Evolutionary conservation across 2,888 invertebrate genomes (phyloP).

Genomic region (Cantharis flavilabris): DNA sequence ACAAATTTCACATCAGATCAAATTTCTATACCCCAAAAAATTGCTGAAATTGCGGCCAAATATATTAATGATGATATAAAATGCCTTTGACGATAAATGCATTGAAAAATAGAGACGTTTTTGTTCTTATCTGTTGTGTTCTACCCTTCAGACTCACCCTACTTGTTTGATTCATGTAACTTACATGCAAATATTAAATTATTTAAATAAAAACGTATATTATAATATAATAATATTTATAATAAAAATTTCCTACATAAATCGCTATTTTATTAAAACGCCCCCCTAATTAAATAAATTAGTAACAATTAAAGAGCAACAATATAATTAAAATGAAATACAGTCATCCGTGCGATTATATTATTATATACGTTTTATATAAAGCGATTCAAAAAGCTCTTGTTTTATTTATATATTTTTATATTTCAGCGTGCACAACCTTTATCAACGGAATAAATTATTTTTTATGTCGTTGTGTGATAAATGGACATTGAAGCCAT

Average conservation of each 20-base stretch:
- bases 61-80: neutral
- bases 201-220: neutral
- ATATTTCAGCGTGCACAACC: neutral
- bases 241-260: neutral
- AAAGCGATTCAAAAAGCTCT: neutral
- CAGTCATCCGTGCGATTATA: neutral
- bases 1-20: neutral
- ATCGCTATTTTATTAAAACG: neutral
- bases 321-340: neutral
- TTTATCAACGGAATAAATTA: slow-evolving; percentile 25
- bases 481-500: slow-evolving; percentile 27
- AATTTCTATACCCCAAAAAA: neutral
- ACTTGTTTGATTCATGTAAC: neutral
- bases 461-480: slow-evolving; percentile 22
- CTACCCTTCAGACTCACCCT: neutral
- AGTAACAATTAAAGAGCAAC: neutral
- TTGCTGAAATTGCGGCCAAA: neutral
- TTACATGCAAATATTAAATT: neutral
- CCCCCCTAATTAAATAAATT: neutral
- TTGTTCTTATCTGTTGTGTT: neutral
- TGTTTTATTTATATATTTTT: neutral
- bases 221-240: neutral
- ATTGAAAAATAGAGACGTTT: neutral
- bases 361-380: neutral
- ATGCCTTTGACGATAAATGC: neutral